Base-by-base conservation (phyloP, 1,140 invertebrate species). In the Contarinia nasturtii region DNA sequence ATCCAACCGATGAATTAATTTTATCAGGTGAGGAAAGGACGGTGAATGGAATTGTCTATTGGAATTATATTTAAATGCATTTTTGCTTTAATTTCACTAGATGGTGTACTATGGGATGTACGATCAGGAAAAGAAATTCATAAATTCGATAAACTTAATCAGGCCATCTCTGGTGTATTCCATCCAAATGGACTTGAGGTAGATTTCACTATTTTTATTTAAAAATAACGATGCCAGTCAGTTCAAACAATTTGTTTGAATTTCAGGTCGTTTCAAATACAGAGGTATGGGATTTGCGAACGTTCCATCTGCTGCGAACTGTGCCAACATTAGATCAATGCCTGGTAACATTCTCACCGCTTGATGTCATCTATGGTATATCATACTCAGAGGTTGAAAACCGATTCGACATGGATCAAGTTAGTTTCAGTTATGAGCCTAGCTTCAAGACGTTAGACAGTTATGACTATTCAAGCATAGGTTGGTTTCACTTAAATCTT, bases 91-190 rank as follows among this genome's bases (percentile, higher is more conserved):
- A n/a, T n/a, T n/a, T n/a, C n/a, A n/a, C n/a, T n/a, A 59, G 94
- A 98, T 65, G 95, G 95, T 33, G 90, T 97, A 2, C 67, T 98
- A 0, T 99, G 90, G 81, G 95, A 98, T 67, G 80, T 94, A 7
- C 79, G 82, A 48, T 76, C 79, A 0, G 80, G 80, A 2, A 86
- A 83, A 55, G 76, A 86, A 55, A 85, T 96, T 43, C 91, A 98
- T 63, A 98, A 97, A 59, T 92, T 98, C 58, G 95, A 98, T 67
- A 98, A 98, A 65, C 73, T 98, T 18, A 96, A 97, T 67, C 82
- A 93, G 58, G 80, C 80, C 34, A 75, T 95, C 18, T 95, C 87
- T 58, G 95, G 94, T 1, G 80, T 93, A 1, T 99, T 98, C 61
- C 93, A 98, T 76, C 93, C 94, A 0, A 94, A 92, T 63, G 93